Base-by-base conservation (phyloP, 35 echinoderm and acorn worm species). In the Chiridota heheva region DNA sequence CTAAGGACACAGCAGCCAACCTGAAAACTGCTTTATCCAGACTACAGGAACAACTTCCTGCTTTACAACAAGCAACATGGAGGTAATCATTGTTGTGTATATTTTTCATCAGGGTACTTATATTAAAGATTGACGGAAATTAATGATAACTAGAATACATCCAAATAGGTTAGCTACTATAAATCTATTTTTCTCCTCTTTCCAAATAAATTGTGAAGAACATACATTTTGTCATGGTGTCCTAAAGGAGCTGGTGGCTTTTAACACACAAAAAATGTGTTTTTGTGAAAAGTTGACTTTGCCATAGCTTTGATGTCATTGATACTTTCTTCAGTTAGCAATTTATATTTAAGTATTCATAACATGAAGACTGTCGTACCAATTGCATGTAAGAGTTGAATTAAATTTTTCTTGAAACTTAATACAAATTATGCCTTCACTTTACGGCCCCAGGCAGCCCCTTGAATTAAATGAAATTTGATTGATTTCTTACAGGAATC, bases 401-500 rank as follows among this genome's bases (percentile, higher is more conserved):
- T n/a, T n/a, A n/a, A n/a, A n/a, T n/a, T 64, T 13, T 12, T 7
- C 12, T 64, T 64, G 34, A 7, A 0, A 28, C 34, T 27, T n/a
- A n/a, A n/a, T n/a, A n/a, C n/a, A n/a, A n/a, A n/a, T n/a, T n/a
- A n/a, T n/a, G n/a, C n/a, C n/a, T 64, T 24, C 26, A 64, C 34
- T 64, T 64, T 32, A 64, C 22, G 10, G 26, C 25, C 0, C 34
- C 60, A 64, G 10, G 10, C 24, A 22, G 60, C 25, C 16, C 47
- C 69, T 44, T 25, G n/a, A 73, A 0, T 44, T 73, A 13, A 13
- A 53, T 53, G 40, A 13, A 73, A 18, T 44, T 44, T 4, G 29
- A 18, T 18, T 44, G 25, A 36, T 45, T 72, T 45, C 7, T 70
- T 70, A 70, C 63, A 88, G 86, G 27, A 62, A 42, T 24, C 65